Evolutionary conservation across 2,888 invertebrate species (phyloP).

Genomic region (Amphipoea oculea): DNA sequence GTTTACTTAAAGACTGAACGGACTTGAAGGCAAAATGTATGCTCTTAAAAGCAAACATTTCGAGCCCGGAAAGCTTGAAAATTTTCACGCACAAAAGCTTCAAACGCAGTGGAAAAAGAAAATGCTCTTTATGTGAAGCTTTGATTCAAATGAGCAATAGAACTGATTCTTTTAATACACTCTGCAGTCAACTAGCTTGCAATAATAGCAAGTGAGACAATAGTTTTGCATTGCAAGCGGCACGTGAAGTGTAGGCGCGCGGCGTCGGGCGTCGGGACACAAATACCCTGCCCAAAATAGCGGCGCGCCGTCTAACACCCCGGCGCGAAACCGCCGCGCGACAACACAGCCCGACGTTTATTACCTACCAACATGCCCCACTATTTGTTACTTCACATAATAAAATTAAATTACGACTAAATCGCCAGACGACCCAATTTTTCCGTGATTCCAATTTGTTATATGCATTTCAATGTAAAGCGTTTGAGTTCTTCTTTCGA

Average conservation of each 20-base stretch:
- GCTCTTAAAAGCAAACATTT: constrained; percentile 6
- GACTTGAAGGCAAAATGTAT: background rate
- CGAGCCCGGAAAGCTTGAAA: background rate
- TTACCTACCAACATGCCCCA: constrained; percentile 65
- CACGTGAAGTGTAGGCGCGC: constrained; percentile 78
- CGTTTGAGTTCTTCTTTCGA: constrained; percentile 2
- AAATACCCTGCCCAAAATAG: constrained; percentile 87
- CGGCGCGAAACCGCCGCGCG: constrained; percentile 72
- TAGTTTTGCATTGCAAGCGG: constrained; percentile 77
- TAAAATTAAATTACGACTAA: constrained; percentile 64
- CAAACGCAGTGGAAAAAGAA: background rate
- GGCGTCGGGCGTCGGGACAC: constrained; percentile 78
- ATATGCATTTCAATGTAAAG: constrained; percentile 37
- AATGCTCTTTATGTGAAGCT: background rate
- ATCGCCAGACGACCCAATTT: constrained; percentile 57
- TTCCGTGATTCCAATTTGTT: constrained; percentile 48
- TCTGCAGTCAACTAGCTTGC: constrained; percentile 51
- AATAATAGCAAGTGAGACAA: constrained; percentile 69
- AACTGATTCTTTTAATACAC: constrained; percentile 23
- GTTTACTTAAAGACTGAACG: constrained; percentile 6
- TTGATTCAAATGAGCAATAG: constrained; percentile 4
- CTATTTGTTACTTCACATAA: constrained; percentile 67
- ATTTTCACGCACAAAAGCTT: background rate
- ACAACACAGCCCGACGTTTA: constrained; percentile 67
- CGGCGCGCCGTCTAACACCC: constrained; percentile 85